These are phyloP conservation scores for Synanthedon andrenaeformis DNA, from an alignment of 2,888 invertebrate species.

Conservation along the genomic window DNA sequence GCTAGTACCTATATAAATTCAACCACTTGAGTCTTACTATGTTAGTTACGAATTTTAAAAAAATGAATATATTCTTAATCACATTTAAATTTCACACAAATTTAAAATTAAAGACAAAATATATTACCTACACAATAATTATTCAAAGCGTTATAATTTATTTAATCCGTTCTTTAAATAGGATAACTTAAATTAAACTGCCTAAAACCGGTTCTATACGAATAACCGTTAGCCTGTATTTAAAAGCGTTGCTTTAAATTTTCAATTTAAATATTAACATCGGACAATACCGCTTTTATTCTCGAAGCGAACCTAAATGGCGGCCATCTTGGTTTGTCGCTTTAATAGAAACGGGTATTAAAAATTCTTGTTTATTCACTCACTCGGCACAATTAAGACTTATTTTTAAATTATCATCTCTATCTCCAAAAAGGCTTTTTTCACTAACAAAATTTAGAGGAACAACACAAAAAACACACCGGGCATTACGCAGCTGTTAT, in stretches of 20 bases:
- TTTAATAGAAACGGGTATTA: slow-evolving; percentile 14
- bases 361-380: background rate
- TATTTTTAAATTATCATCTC: background rate
- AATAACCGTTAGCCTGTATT: slow-evolving; percentile 28
- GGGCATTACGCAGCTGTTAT: slow-evolving; percentile 10
- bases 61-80: no score
- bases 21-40: no score
- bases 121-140: no score
- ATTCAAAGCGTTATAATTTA: no score
- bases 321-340: slow-evolving; percentile 24
- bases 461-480: slow-evolving; percentile 9
- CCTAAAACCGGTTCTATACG: slow-evolving; percentile 23
- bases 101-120: no score
- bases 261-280: slow-evolving; percentile 33
- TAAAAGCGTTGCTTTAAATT: slow-evolving; percentile 41
- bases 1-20: no score
- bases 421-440: background rate
- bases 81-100: no score
- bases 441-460: slow-evolving; percentile 1
- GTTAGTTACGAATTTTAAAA: no score
- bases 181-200: background rate
- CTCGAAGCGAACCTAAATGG: slow-evolving; percentile 19
- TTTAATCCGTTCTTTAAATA: no score
- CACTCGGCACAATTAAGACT: background rate
- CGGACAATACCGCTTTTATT: slow-evolving; percentile 34